Evolutionary conservation across 2,797 vertebrate genomes (phyloP), one percentile per base, ranked within the genome.

Genomic region (Typhlichthys subterraneus): DNA sequence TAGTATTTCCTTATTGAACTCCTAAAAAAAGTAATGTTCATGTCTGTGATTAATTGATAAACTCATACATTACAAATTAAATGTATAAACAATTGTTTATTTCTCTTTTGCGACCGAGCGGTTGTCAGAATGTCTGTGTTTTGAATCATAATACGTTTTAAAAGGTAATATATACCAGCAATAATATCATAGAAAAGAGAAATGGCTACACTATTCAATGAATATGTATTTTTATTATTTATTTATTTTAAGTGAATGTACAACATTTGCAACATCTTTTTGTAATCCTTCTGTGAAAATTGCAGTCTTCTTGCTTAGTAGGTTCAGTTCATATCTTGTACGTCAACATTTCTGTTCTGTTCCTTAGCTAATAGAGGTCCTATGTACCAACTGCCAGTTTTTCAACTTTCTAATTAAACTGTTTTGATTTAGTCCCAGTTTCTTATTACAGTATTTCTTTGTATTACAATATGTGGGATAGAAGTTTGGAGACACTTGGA

Each of bases 111-210:
- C 64, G 63, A 69, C 72, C 73, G 13, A 70, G 77, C 67, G 81
- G 79, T 78, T 70, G 76, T 84, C 79, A 72, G 74, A 81, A 79
- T 59, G 75, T 87, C 77, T 69, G 61, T 70, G 83, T 87, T 87
- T 82, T 71, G 66, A 85, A 79, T 80, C 83, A 80, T 81, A 74
- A 87, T 72, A 76, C 82, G 83, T 89, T 87, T 86, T 85, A 88
- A 86, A 88, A 89, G 87, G 87, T 87, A 90, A 91, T 88, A 89
- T 89, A 90, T 87, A 88, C 86, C 88, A 92, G 89, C 90, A 92
- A 91, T 91, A 91, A 91, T 84, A 65, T 86, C 86, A 84, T 88
- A 88, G 82, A 85, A 74, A 81, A 88, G 73, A 88, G 83, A 89
- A 87, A 90, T 80, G 82, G 82, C 85, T 85, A 85, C 85, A 82